phyloP scores from a whole-genome alignment of 2,888 invertebrate species.

The Cremastobaeus sp. region DNA sequence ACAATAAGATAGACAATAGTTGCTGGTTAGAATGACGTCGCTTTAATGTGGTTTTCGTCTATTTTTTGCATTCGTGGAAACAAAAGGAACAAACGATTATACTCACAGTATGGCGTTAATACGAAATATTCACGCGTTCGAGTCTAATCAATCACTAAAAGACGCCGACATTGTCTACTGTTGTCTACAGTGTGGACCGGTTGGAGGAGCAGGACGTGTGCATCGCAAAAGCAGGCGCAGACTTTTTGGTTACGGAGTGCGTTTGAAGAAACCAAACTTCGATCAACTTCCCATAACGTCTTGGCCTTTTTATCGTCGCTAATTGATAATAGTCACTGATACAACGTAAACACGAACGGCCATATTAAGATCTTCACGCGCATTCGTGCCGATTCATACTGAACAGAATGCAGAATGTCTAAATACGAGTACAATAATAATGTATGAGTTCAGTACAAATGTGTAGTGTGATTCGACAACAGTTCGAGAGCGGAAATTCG shows the following conservation, averaged over 20 bases:
- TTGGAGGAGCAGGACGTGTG: neutral
- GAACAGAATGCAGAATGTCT: too few relatives aligned
- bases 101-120: constrained; percentile 7
- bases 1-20: too few relatives aligned
- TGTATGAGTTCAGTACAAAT: too few relatives aligned
- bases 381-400: constrained; percentile 1
- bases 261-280: too few relatives aligned
- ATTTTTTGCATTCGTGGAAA: neutral
- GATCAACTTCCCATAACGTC: too few relatives aligned
- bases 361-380: constrained; percentile 1
- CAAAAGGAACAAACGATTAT: neutral
- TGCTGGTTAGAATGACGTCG: too few relatives aligned
- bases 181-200: constrained; percentile 27
- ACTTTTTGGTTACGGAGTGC: too few relatives aligned
- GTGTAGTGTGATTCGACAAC: too few relatives aligned
- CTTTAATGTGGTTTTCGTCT: too few relatives aligned
- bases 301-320: neutral
- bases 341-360: neutral
- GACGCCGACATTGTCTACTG: constrained; percentile 19
- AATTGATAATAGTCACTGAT: constrained; percentile 6
- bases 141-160: constrained; percentile 20
- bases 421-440: too few relatives aligned
- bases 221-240: constrained; percentile 4
- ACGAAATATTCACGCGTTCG: constrained; percentile 23
- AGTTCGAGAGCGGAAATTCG: too few relatives aligned